phyloP scores from a whole-genome alignment of 2,797 vertebrate species.

The Urocyon cinereoargenteus region DNA sequence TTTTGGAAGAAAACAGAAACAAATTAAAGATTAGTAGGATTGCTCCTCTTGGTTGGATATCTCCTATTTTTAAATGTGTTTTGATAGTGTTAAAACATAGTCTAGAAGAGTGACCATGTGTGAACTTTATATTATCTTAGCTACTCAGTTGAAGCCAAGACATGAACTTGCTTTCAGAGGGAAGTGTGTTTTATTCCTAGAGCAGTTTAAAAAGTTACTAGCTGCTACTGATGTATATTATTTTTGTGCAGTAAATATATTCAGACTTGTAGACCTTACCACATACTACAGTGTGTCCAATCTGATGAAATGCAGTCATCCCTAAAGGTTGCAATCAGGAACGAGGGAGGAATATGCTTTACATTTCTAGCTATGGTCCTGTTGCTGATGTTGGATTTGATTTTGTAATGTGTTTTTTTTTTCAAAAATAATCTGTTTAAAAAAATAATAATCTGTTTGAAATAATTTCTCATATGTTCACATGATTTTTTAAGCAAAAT shows the following conservation, averaged over 20 bases:
- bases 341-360: neutral
- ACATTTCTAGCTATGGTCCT: neutral
- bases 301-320: neutral
- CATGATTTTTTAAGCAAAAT: neutral
- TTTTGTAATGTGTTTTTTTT: neutral
- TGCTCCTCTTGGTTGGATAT: neutral
- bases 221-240: neutral
- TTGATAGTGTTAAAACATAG: neutral
- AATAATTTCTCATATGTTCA: neutral
- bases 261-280: neutral
- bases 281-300: neutral
- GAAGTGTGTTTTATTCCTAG: neutral
- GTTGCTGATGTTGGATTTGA: neutral
- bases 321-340: neutral
- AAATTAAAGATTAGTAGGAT: neutral
- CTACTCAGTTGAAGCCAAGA: neutral
- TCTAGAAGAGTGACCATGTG: neutral
- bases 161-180: neutral
- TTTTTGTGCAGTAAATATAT: neutral
- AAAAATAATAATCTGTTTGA: neutral
- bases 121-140: neutral
- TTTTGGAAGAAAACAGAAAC: constrained; percentile 23
- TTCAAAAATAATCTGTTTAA: neutral
- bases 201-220: neutral
- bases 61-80: neutral